Evolutionary conservation across 2,797 vertebrate genomes (phyloP).

Genomic region (Gephyroberyx darwinii): DNA sequence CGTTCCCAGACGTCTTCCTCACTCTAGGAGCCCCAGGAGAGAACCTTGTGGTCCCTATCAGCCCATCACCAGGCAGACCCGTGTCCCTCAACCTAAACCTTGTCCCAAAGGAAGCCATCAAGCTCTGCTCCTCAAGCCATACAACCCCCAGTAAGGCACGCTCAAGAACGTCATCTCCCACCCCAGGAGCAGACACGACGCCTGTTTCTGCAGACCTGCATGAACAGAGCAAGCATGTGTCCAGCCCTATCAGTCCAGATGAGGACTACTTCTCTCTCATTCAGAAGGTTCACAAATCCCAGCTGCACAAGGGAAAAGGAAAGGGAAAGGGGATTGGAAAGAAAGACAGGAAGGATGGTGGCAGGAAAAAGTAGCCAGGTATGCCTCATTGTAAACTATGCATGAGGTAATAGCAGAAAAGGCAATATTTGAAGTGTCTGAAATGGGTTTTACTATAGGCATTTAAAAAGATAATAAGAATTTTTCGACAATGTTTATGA

Average conservation of each 20-base stretch:
- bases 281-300: conserved; percentile 73
- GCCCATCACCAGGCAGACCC: conserved; percentile 57
- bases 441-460: neutral
- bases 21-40: conserved; percentile 78
- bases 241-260: conserved; percentile 49
- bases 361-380: conserved; percentile 54
- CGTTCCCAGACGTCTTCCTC: conserved; percentile 78
- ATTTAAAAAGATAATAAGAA: neutral
- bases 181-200: conserved; percentile 16
- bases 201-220: conserved; percentile 1
- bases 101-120: conserved; percentile 60
- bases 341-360: conserved; percentile 66
- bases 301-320: conserved; percentile 66
- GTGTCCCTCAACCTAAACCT: conserved; percentile 74
- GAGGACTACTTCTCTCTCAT: conserved; percentile 78
- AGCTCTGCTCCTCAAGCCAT: conserved; percentile 51
- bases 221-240: conserved; percentile 24
- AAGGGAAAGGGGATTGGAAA: conserved; percentile 59
- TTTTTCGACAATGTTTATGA: neutral
- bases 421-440: too few species aligned
- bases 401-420: too few species aligned
- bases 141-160: conserved; percentile 55
- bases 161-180: conserved; percentile 64
- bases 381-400: neutral
- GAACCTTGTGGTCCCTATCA: conserved; percentile 75